These are phyloP conservation scores for Chionodraco myersi DNA, from an alignment of 2,113 vertebrate genomes.

Conservation along the genomic window DNA sequence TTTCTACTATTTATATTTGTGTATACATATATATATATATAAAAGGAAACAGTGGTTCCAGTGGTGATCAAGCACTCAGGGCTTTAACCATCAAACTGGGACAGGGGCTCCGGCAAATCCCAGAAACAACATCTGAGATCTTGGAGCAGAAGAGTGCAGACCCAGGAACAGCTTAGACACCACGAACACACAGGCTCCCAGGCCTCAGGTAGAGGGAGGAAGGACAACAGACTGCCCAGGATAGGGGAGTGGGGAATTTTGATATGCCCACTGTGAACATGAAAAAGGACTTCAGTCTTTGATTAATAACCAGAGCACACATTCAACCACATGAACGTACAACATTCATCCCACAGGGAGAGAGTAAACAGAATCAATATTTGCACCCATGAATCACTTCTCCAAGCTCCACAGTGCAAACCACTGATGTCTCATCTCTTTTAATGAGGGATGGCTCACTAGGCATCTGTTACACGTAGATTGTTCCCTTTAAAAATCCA, in stretches of 20 bases:
- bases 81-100: too few species aligned
- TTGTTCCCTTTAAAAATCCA: constrained; percentile 42
- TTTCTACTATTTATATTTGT: background rate
- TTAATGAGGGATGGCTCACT: constrained; percentile 71
- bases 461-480: constrained; percentile 58
- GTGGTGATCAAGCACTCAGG: too few species aligned
- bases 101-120: too few species aligned
- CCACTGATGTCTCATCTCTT: constrained; percentile 62
- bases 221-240: too few species aligned
- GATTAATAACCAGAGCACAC: constrained; percentile 65
- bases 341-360: constrained; percentile 54
- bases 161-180: too few species aligned
- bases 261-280: background rate
- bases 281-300: constrained; percentile 33
- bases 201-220: too few species aligned
- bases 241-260: too few species aligned
- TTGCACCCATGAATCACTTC: constrained; percentile 68
- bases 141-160: too few species aligned
- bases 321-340: constrained; percentile 45
- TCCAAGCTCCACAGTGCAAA: constrained; percentile 53
- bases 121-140: too few species aligned
- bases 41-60: too few species aligned
- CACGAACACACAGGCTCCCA: too few species aligned
- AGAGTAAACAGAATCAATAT: constrained; percentile 74
- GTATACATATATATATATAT: too few species aligned